Base-by-base conservation (phyloP, 2,113 vertebrate genomes). In the Procavia capensis region DNA sequence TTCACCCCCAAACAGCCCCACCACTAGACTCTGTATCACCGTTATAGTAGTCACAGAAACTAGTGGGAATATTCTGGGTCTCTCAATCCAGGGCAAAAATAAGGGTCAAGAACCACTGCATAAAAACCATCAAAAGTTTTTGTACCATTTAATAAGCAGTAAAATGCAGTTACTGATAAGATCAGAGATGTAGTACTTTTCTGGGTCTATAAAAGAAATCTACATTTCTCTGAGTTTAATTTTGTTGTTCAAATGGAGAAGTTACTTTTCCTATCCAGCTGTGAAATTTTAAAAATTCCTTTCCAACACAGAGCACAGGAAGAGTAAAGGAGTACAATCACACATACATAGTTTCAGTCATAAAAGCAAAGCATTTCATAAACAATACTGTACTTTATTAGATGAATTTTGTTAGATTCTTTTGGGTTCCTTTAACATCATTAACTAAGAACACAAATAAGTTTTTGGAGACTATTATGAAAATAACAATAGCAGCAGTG, bases 231-330 rank as follows among this genome's bases (percentile, higher is more conserved):
- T 85, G 50, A 80, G 14, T 5, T 82, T 89, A 90, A 78, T 57
- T 83, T 91, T 25, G 81, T 1, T 89, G 82, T 61, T 81, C 34
- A 91, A 54, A 88, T 22, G 19, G 3, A 83, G 11, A 22, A 76
- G 39, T 68, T 68, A 64, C 11, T 92, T 74, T 84, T 89, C 61
- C 2, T 36, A 72, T n/a, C 36, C 29, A 63, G 41, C 36, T 13
- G 79, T 70, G 6, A 93, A 79, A n/a, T 70, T 88, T 72, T 93
- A 93, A 93, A 96, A 78, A 68, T 94, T 85, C 6, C 54, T 91
- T 82, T 70, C 47, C 45, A 95, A 87, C 20, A 36, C 3, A 9
- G 41, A 87, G 13, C 27, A 89, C 6, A 80, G 29, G 31, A 83
- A 93, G 8, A 76, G 16, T 61, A 85, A 66, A 82, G 29, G 39